Conservation (phyloP, 2,113 vertebrate species). For the Callipepla californica region DNA sequence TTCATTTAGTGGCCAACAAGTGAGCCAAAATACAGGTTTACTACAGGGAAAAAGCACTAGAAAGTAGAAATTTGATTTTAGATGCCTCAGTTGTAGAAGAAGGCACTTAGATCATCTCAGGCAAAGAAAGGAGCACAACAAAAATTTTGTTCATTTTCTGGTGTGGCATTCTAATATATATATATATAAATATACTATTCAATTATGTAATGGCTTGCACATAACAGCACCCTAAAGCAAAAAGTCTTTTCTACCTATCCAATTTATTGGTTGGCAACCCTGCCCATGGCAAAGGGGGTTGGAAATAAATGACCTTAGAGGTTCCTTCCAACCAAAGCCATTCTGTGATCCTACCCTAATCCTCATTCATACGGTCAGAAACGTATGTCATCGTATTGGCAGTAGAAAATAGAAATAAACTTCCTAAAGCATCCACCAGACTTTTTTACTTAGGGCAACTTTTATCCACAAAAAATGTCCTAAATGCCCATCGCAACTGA, state of each 20-base stretch:
- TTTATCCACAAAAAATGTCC: background rate
- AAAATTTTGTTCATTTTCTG: background rate
- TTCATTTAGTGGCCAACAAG: background rate
- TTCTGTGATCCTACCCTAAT: background rate
- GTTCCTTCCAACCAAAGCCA: no score
- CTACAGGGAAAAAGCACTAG: no score
- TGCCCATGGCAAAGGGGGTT: no score
- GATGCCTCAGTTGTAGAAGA: background rate
- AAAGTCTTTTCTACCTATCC: background rate
- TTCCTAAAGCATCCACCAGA: background rate
- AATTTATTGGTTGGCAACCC: no score
- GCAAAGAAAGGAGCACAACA: background rate
- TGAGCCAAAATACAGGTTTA: no score
- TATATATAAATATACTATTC: background rate
- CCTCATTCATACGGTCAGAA: background rate
- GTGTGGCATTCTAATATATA: no score
- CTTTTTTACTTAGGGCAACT: background rate
- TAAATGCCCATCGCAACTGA: slow-evolving; percentile 51
- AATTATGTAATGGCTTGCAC: background rate
- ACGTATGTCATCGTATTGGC: background rate
- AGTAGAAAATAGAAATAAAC: rapidly evolving
- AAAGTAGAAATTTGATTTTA: no score
- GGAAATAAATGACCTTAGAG: no score
- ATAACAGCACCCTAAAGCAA: background rate
- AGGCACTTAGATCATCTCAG: background rate